phyloP scores from a whole-genome alignment of 2,888 invertebrate species.

The Drosophila mettleri region DNA sequence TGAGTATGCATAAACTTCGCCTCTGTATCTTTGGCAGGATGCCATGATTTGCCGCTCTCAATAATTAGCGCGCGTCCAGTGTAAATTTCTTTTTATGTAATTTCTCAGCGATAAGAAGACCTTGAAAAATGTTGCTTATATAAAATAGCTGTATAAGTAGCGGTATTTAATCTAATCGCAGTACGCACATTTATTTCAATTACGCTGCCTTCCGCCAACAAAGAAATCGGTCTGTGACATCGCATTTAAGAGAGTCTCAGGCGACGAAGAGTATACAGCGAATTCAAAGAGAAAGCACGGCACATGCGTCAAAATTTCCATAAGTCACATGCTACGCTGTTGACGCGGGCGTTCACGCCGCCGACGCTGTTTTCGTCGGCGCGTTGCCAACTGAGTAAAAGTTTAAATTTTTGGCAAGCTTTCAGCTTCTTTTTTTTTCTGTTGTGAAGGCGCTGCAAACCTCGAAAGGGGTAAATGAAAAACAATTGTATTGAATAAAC shows the following conservation, averaged over 20 bases:
- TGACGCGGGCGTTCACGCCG: conserved; percentile 53
- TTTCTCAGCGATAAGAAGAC: conserved; percentile 60
- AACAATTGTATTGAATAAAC: conserved; percentile 56
- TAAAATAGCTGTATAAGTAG: conserved; percentile 56
- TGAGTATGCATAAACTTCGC: conserved; percentile 27
- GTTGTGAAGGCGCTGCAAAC: conserved; percentile 46
- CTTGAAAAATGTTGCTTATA: conserved; percentile 66
- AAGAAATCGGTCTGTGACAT: conserved; percentile 22
- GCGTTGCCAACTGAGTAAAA: conserved; percentile 62
- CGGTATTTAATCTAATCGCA: conserved; percentile 68
- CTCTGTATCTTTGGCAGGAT: conserved; percentile 39
- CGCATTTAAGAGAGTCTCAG: conserved; percentile 10
- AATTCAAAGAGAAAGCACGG: conserved; percentile 12
- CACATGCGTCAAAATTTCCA: conserved; percentile 58
- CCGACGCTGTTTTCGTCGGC: conserved; percentile 33
- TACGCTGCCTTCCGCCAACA: conserved; percentile 36
- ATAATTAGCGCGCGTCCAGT: conserved; percentile 7
- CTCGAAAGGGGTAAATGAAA: conserved; percentile 81
- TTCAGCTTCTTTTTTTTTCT: conserved; percentile 3
- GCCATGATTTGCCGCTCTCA: conserved; percentile 26
- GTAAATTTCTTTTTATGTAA: conserved; percentile 62
- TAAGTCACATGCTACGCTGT: conserved; percentile 71
- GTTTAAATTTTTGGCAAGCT: conserved; percentile 60
- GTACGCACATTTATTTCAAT: conserved; percentile 58
- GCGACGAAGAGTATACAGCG: conserved; percentile 2